Evolutionary conservation across 2,113 vertebrate species (phyloP), one percentile per base, ranked within the genome.

Genomic region (Cyprinodon brontotheroides): DNA sequence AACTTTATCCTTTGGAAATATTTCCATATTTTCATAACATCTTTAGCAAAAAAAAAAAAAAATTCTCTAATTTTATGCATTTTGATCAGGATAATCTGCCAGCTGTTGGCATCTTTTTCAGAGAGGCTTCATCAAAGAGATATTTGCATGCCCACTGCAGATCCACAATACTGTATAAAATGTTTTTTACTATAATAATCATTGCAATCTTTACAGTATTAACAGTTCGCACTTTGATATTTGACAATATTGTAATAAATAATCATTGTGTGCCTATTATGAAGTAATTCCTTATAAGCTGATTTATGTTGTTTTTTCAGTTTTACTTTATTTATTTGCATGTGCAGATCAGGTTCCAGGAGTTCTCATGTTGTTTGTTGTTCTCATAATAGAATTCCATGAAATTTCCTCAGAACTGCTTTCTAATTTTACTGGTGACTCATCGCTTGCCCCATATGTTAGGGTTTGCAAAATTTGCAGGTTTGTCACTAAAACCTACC

Each of bases 401-500:
- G 17, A 20, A 37, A 40, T 17, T 14, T 80, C n/a, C 65, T 80
- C 61, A 61, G 73, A 57, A 65, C 15, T 67, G 22, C 59, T 9
- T 45, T 45, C 43, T 45, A 45, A 64, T 41, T 36, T 64, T 7
- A 39, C 53, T 15, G 38, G 20, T 38, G 57, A 5, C 45, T 66
- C 41, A 37, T 17, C 59, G 15, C 8, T 17, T 14, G 41, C n/a
- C 11, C 17, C 10, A 70, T 10, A 61, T 14, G 11, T 20, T 29
- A 17, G 1, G 20, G 38, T 36, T 29, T 15, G 13, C 9, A 50
- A 12, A 36, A 12, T 57, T 78, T 67, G 79, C 37, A 50, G 22
- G 68, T 78, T 3, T 38, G 64, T 68, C 43, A 61, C 60, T 43
- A 20, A 77, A 79, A 68, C 43, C 37, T 53, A 14, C 40, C 11